These are phyloP conservation scores for Sciurus carolinensis DNA, from an alignment of 2,797 vertebrate species.

Conservation along the genomic window DNA sequence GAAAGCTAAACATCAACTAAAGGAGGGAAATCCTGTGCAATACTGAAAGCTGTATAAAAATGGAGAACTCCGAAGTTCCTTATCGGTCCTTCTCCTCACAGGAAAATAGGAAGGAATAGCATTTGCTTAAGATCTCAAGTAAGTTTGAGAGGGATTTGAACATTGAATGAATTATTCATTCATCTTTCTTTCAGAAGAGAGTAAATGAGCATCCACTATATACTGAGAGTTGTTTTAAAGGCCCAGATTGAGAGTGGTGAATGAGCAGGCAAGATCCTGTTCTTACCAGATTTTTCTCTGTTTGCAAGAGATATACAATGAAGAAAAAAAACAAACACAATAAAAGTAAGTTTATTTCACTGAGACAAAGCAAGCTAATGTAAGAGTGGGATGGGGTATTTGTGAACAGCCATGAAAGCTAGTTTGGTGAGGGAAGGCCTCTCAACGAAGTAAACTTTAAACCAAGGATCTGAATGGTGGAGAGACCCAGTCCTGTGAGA, in stretches of 20 bases:
- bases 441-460: not conserved
- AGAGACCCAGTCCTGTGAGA: not conserved
- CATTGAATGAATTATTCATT: slow-evolving; percentile 72
- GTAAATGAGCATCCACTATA: slow-evolving; percentile 48
- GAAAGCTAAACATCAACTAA: slow-evolving; percentile 25
- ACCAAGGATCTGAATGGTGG: not conserved
- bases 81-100: slow-evolving; percentile 11
- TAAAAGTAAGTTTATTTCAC: not conserved
- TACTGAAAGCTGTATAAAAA: slow-evolving; percentile 14
- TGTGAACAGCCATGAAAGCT: not conserved
- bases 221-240: not conserved
- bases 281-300: slow-evolving; percentile 22
- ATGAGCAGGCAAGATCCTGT: not conserved
- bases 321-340: slow-evolving; percentile 13
- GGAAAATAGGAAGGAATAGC: slow-evolving; percentile 35
- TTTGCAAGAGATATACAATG: not conserved
- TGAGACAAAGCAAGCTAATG: slow-evolving; percentile 4
- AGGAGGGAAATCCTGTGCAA: not conserved
- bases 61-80: slow-evolving; percentile 17
- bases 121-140: slow-evolving; percentile 48
- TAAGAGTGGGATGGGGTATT: not conserved
- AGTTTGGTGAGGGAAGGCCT: not conserved
- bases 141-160: slow-evolving; percentile 40
- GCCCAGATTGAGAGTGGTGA: not conserved
- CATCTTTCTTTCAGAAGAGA: slow-evolving; percentile 47